These are phyloP conservation scores for Gymnothorax reevesii DNA, from an alignment of 2,797 vertebrate genomes.

Conservation along the genomic window DNA sequence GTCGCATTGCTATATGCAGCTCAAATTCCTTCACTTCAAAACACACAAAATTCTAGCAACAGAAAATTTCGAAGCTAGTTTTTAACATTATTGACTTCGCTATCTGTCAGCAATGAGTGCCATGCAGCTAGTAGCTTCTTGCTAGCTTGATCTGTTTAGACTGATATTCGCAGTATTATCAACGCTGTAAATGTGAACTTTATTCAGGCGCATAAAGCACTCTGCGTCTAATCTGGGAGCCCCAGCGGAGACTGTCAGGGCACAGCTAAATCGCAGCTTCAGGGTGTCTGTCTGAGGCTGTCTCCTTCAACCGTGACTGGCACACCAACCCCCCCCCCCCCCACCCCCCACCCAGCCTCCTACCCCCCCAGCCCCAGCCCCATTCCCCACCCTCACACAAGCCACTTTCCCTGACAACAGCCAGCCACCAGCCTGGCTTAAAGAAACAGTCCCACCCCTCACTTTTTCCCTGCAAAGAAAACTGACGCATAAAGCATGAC, in stretches of 20 bases:
- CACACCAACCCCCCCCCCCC: neutral
- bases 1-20: neutral
- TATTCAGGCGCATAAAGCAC: constrained; percentile 2
- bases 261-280: neutral
- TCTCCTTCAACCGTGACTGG: constrained; percentile 19
- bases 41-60: neutral
- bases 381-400: neutral
- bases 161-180: neutral
- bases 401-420: constrained; percentile 2
- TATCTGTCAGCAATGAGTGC: neutral
- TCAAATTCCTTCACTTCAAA: neutral
- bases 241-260: constrained; percentile 2
- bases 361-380: neutral
- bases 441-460: neutral
- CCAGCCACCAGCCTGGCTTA: neutral
- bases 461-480: neutral
- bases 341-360: neutral
- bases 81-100: neutral
- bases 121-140: neutral
- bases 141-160: neutral
- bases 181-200: neutral
- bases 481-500: neutral
- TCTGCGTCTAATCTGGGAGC: neutral
- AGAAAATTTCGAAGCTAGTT: neutral
- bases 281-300: constrained; percentile 5